Evolutionary conservation across 2,888 invertebrate species (phyloP), one percentile per base, ranked within the genome.

Genomic region (Calliphora vomitoria): DNA sequence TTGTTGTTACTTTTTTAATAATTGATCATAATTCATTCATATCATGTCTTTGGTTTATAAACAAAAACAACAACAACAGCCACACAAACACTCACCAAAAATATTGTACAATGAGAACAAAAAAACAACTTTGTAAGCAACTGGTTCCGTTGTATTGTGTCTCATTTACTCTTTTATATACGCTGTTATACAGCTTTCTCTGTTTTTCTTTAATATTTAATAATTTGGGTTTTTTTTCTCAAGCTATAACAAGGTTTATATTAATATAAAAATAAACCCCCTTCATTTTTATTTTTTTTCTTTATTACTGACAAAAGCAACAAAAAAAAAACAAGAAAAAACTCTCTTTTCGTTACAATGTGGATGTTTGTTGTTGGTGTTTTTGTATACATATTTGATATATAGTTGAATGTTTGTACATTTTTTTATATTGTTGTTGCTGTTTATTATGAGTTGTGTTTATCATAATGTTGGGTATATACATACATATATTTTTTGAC

Each of bases 21-120:
- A 92, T 91, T 91, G 89, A 91, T 92, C 92, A 92, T 93, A 92
- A 92, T 93, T 92, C 92, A 92, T 92, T 91, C 90, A 86, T 90
- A 89, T 89, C 89, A 89, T 86, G 89, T 88, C 87, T 86, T 88
- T 44, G 44, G 20, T 44, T 15, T 4, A 68, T 3, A 53, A 44
- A 50, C 38, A 31, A 25, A 71, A 20, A 1, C 50, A 74, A 62
- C 47, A 47, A 41, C 44, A 38, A 31, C 50, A 58, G 8, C 31
- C 18, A 62, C 18, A 20, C 11, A 18, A 3, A 38, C 60, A 15
- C 35, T 4, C 3, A 35, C 35, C 4, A 58, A 82, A 44, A 44
- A 50, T 15, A 11, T 15, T 5, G 38, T 18, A 31, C 38, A 74
- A 13, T 50, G 71, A 72, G 58, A 66, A 68, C 41, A 55, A 68